These are phyloP conservation scores for Helicoverpa assulta DNA, from an alignment of 2,888 invertebrate species.

Conservation along the genomic window DNA sequence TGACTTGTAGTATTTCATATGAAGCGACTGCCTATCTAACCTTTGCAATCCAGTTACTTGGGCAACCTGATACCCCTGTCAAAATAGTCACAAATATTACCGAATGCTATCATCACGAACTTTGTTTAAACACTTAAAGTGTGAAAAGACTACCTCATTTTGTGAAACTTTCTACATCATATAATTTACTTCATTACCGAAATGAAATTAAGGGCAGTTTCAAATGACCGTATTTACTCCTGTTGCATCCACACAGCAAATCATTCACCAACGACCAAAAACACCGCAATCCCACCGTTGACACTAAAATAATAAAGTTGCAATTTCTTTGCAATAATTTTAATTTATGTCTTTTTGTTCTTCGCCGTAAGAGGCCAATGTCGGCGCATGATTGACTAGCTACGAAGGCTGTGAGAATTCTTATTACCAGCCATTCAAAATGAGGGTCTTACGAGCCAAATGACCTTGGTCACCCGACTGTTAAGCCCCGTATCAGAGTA, in stretches of 20 bases:
- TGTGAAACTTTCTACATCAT: too few relatives aligned
- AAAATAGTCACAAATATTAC: too few relatives aligned
- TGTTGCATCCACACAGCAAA: slow-evolving; percentile 12
- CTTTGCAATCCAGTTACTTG: too few relatives aligned
- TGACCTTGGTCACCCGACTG: slow-evolving; percentile 36
- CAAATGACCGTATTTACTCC: slow-evolving; percentile 3
- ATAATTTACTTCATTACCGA: too few relatives aligned
- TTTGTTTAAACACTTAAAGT: too few relatives aligned
- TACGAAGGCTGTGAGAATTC: slow-evolving; percentile 62
- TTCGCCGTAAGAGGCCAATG: slow-evolving; percentile 56
- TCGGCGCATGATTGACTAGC: slow-evolving; percentile 59
- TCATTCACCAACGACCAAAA: slow-evolving; percentile 1
- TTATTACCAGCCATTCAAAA: slow-evolving; percentile 57
- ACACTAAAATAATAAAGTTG: slow-evolving; percentile 39
- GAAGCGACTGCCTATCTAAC: too few relatives aligned
- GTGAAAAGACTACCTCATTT: too few relatives aligned
- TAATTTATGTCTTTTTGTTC: slow-evolving; percentile 64
- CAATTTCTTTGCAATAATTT: slow-evolving; percentile 44
- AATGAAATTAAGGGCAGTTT: background rate
- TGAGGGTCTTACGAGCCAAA: slow-evolving; percentile 52
- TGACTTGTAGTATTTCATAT: too few relatives aligned
- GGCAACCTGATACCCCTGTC: too few relatives aligned
- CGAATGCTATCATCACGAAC: too few relatives aligned
- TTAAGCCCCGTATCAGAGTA: slow-evolving; percentile 37
- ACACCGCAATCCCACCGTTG: slow-evolving; percentile 33